These are phyloP conservation scores for Crocuta crocuta DNA, from an alignment of 2,113 vertebrate genomes.

Conservation along the genomic window DNA sequence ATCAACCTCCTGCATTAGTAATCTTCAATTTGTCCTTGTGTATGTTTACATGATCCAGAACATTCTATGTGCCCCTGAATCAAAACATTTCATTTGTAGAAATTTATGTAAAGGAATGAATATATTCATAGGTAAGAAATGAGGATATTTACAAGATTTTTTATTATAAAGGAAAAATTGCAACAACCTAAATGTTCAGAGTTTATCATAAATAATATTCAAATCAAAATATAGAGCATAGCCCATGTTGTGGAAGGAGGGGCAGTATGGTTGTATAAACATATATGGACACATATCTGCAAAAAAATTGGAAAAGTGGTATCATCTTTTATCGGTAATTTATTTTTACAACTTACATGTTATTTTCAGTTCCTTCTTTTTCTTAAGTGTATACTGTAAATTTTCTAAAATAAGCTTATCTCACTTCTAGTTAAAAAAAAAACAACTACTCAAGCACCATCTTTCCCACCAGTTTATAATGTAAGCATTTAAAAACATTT, in stretches of 20 bases:
- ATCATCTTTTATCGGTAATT: background rate
- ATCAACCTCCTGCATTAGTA: background rate
- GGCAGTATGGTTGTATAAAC: background rate
- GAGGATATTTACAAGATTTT: background rate
- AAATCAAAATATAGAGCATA: background rate
- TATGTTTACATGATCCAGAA: background rate
- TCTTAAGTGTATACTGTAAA: background rate
- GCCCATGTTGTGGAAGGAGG: background rate
- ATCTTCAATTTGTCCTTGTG: background rate
- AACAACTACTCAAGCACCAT: background rate
- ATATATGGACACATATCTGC: background rate
- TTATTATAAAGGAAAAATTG: background rate
- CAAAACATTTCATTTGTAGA: background rate
- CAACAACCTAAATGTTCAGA: background rate
- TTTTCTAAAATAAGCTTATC: slow-evolving; percentile 37
- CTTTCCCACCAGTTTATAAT: background rate
- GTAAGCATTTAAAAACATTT: background rate
- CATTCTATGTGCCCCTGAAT: background rate
- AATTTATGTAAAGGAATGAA: background rate
- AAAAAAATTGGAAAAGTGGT: background rate
- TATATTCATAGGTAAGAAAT: background rate
- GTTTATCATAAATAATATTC: slow-evolving; percentile 29
- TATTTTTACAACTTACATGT: background rate
- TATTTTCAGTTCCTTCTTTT: slow-evolving; percentile 24
- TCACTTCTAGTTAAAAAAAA: background rate